Base-by-base conservation (phyloP, 2,113 vertebrate species). In the Ochotona curzoniae region DNA sequence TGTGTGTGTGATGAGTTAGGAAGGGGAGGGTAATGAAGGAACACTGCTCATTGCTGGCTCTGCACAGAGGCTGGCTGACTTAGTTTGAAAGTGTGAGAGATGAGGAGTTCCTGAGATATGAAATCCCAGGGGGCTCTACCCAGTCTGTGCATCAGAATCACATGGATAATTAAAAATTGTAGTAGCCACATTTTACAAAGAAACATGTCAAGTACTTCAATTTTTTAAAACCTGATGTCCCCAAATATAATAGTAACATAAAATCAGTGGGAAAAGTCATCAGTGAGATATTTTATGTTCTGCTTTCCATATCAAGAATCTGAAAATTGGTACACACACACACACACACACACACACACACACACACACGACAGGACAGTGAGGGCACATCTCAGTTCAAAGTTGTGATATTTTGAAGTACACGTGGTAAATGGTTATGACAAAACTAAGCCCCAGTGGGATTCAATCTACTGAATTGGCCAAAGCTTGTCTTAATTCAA, bases 321-420 rank as follows among this genome's bases (percentile, higher is more conserved):
- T 69, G 91, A 32, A 67, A 70, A 26, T 30, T 61, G 44, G 26
- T 8, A 15, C 44, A 17, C 51, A 74, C 38, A 44, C 38, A 44
- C 38, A 44, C 38, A 44, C 38, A 44, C 6, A 44, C 38, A 44
- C 38, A 44, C 38, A 44, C 38, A 44, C 38, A 44, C 38, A 44
- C 38, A 44, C 38, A 44, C 38, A 44, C 38, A 44, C 25, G 38
- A 44, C 38, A 44, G 38, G 38, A 44, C 38, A 44, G 38, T 44
- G 38, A 44, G 38, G 38, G 1, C 25, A 18, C 4, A 15, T 38
- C 15, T 71, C 23, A 4, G 1, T 38, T 74, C 6, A 5, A 60
- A 7, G 17, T 21, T 9, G 13, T 26, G 12, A 6, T 4, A 12
- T 71, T 67, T 32, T 1, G 0, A 32, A 23, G 12, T 74, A 0